These are phyloP conservation scores for Chrysogorgia sp. DNA, from an alignment of 92 coral and sea anemone genomes.

Conservation along the genomic window DNA sequence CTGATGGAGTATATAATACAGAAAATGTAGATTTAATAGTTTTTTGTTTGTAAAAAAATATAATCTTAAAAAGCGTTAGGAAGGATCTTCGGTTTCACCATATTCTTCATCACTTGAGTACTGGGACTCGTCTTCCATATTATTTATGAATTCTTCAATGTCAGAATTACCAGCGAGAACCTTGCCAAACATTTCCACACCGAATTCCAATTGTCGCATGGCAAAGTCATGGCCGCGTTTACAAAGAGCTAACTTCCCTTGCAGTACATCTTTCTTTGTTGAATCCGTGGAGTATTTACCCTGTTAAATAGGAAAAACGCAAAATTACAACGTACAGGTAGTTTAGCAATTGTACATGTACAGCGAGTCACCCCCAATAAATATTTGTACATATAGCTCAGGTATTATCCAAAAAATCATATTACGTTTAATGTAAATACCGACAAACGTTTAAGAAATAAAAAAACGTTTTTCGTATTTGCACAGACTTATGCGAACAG, in stretches of 20 bases:
- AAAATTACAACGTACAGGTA: not conserved
- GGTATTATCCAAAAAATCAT: too few relatives aligned
- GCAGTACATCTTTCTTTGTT: constrained; percentile 42
- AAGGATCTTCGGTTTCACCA: constrained; percentile 3
- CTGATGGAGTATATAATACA: too few relatives aligned
- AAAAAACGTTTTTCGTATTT: too few relatives aligned
- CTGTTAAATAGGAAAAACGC: not conserved
- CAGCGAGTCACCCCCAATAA: too few relatives aligned
- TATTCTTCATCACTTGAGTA: constrained; percentile 11
- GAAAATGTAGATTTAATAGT: too few relatives aligned
- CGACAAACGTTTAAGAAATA: too few relatives aligned
- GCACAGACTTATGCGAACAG: too few relatives aligned
- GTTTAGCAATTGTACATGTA: too few relatives aligned
- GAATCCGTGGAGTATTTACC: constrained; percentile 53
- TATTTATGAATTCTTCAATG: constrained; percentile 15
- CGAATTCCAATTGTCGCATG: constrained; percentile 59
- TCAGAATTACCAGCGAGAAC: constrained; percentile 42
- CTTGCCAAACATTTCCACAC: constrained; percentile 57
- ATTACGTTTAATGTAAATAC: too few relatives aligned
- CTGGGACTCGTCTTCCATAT: constrained; percentile 5
- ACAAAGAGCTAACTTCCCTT: constrained; percentile 59
- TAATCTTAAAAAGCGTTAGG: too few relatives aligned
- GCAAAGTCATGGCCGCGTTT: constrained; percentile 67
- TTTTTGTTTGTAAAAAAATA: too few relatives aligned
- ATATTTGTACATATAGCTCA: too few relatives aligned